Evolutionary conservation across 2,888 invertebrate species (phyloP).

Genomic region (Callinectes sapidus): DNA sequence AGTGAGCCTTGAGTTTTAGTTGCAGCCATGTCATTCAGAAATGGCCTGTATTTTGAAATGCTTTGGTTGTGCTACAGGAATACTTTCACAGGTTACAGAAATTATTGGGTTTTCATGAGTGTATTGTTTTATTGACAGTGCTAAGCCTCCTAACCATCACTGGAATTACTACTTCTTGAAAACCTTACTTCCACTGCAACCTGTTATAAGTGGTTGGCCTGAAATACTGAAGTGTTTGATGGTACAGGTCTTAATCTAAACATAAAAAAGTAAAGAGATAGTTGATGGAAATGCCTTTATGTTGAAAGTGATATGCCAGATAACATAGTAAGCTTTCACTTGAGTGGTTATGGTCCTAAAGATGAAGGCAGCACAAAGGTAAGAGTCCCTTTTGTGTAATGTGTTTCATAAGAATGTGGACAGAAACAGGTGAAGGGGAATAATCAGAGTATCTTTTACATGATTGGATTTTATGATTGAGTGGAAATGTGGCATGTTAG

Average conservation of each 20-base stretch:
- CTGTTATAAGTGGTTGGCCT: no score
- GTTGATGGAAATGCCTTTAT: neutral
- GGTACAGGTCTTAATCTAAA: neutral
- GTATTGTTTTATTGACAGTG: neutral
- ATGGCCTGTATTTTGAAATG: no score
- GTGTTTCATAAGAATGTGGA: neutral
- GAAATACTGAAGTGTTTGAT: no score
- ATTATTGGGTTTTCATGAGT: no score
- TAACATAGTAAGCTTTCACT: neutral
- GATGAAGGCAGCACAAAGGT: neutral
- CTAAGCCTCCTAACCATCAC: neutral
- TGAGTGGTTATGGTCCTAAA: neutral
- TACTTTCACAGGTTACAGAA: no score
- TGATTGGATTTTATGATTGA: neutral
- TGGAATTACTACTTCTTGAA: no score
- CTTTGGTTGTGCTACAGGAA: no score
- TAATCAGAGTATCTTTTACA: neutral
- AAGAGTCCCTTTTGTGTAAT: neutral
- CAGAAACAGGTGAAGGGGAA: neutral
- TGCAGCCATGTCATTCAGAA: neutral
- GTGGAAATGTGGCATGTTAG: neutral
- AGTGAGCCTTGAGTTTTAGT: neutral
- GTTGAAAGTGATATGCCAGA: neutral
- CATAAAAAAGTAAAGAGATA: neutral
- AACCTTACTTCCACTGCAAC: no score